Base-by-base conservation (phyloP, 2,888 invertebrate genomes). In the Spodoptera exigua region DNA sequence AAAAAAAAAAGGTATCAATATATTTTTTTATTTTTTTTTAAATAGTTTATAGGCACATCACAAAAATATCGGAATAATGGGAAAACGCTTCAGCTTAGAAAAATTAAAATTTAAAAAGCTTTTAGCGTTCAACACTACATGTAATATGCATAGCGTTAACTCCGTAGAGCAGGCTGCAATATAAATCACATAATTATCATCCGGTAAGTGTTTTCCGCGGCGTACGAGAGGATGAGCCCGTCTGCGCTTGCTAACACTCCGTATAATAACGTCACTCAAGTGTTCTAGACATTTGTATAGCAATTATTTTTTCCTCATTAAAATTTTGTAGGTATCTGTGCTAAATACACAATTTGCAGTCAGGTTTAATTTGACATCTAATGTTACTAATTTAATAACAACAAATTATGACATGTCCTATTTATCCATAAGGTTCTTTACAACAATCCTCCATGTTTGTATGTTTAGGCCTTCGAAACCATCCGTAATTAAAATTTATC, bases 131-230 rank as follows among this genome's bases (percentile, higher is more conserved):
- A 27, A 44, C 59, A 32, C 13, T 44, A 39, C 44, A 35, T 66
- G 13, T 44, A 59, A 45, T 57, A 63, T 63, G 59, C 27, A 59
- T 44, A 48, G 59, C 39, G 12, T 45, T 39, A 32, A 13, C 59
- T 59, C 44, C 48, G 48, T 59, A 63, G 39, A 35, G 59, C 34
- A 44, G 47, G 14, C 35, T 18, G 48, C 11, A 32, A 13, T 44
- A 58, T 59, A 63, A 63, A 63, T 59, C 60, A 58, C 66, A 44
- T 66, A 43, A 62, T 66, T 58, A 66, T 48, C 67, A 66, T 63
- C 67, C 48, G 27, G 17, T 48, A 66, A 66, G 48, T 58, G 59
- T 66, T 66, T 27, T 16, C 39, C 34, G 17, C 17, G 10, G 9
- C 37, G 43, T 13, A 12, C 35, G 35, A 66, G 40, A 44, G 41